Evolutionary conservation across 2,797 vertebrate genomes (phyloP), one percentile per base, ranked within the genome.

Genomic region (Lithobates sylvaticus): DNA sequence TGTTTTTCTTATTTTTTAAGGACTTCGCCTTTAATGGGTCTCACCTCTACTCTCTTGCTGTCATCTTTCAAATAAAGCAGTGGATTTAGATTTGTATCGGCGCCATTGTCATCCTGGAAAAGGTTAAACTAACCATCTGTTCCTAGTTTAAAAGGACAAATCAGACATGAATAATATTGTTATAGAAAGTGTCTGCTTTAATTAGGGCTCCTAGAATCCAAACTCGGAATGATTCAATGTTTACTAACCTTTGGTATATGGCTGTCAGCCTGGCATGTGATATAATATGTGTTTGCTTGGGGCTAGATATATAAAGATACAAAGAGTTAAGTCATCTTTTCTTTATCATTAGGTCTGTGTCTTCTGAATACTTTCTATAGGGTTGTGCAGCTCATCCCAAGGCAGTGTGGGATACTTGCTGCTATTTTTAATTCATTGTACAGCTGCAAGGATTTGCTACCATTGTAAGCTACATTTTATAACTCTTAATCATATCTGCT

Each of bases 141-240:
- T 78, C 7, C 32, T 21, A 16, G 76, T 65, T 27, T 15, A 64
- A 64, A 23, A 64, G 32, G 23, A 36, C 7, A 47, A 16, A n/a
- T 7, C 5, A 27, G 18, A 50, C 42, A 23, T 27, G n/a, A 80
- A 10, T 61, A 61, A 61, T 61, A 61, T 10, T 34, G 27, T 70
- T 70, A 9, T 23, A 67, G 47, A 16, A 70, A 9, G 7, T 23
- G 39, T 18, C 42, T 42, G 2, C 23, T 80, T 39, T 69, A 50
- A 80, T 80, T 36, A 70, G 21, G 44, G 39, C 27, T 70, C 27
- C 15, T 10, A 34, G 67, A 34, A 21, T 34, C 21, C 3, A n/a
- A 80, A 80, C 34, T 68, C 6, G 6, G 32, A 34, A 15, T 80
- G 78, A 80, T 26, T 80, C 42, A 50, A 36, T 80, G 44, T 67